Base-by-base conservation (phyloP, 1,140 invertebrate genomes). In the Colletes gigas region DNA sequence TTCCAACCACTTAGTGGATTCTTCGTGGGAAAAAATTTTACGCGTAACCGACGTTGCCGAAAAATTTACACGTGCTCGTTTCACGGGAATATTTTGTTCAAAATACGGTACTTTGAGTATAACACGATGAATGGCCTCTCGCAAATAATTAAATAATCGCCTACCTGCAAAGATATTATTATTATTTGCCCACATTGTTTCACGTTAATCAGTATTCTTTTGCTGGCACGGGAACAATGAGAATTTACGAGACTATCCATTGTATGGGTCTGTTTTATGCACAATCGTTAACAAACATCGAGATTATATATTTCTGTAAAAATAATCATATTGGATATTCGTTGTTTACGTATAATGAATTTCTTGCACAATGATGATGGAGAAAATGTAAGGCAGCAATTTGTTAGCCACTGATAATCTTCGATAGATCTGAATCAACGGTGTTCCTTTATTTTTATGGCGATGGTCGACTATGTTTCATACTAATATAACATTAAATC, bases 1-100 rank as follows among this genome's bases (percentile, higher is more conserved):
- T 84, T 77, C 77, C 47, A 71, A 73, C 78, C 84, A 82, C 83
- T 85, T 85, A 82, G 78, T 74, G 63, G 73, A 68, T 67, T 78
- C 79, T 77, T 85, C 47, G 73, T 60, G 65, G 65, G 79, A 67
- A 75, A 30, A 85, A 78, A 66, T 82, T 78, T 15, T 69, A n/a
- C 10, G 57, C 63, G 15, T 57, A 54, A 47, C 60, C 63, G 55
- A 75, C 57, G 55, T n/a, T 55, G 55, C n/a, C 57, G 74, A 85
- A 84, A 75, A 83, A 81, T 81, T 76, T 72, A 55, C 14, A 55
- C 54, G 52, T 54, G 12, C 50, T 50, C 3, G 50, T 9, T 50
- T 50, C 7, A 10, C 4, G 52, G 30, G 30, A 30, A 30, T 30
- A 30, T 30, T 30, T 30, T 30, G n/a, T 66, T 47, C 17, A 4